Conservation (phyloP, 2,888 invertebrate species). For the Rhogogaster chlorosoma region DNA sequence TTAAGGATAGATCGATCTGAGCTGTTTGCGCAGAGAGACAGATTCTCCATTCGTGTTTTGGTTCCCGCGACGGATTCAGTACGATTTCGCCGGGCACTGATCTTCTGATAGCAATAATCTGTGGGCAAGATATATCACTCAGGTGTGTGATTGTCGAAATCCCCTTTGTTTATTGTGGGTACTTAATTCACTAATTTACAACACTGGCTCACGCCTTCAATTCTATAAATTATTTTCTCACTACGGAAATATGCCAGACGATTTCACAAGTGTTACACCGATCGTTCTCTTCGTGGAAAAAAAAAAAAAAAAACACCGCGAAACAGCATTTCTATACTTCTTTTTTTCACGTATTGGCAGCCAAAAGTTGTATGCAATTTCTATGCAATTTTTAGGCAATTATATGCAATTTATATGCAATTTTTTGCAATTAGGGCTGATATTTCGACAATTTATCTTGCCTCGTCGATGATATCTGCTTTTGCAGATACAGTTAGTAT, state of each 20-base stretch:
- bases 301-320: background rate
- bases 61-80: background rate
- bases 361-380: background rate
- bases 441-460: background rate
- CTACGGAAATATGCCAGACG: background rate
- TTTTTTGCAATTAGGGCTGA: background rate
- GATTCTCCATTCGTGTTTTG: background rate
- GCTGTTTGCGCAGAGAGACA: background rate
- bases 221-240: slow-evolving; percentile 3
- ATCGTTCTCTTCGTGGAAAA: background rate
- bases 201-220: background rate
- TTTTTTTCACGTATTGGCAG: background rate
- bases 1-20: slow-evolving; percentile 31
- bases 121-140: slow-evolving; percentile 28
- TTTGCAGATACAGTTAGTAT: background rate
- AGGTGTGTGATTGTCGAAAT: slow-evolving; percentile 32
- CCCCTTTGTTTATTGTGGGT: slow-evolving; percentile 31
- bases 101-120: slow-evolving; percentile 36
- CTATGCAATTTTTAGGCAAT: background rate
- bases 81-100: background rate
- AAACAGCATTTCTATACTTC: background rate
- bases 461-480: background rate
- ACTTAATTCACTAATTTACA: slow-evolving; percentile 36
- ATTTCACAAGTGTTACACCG: background rate
- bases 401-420: background rate